Evolutionary conservation across 1,140 invertebrate genomes (phyloP).

Genomic region (Zaprionus gabonicus): DNA sequence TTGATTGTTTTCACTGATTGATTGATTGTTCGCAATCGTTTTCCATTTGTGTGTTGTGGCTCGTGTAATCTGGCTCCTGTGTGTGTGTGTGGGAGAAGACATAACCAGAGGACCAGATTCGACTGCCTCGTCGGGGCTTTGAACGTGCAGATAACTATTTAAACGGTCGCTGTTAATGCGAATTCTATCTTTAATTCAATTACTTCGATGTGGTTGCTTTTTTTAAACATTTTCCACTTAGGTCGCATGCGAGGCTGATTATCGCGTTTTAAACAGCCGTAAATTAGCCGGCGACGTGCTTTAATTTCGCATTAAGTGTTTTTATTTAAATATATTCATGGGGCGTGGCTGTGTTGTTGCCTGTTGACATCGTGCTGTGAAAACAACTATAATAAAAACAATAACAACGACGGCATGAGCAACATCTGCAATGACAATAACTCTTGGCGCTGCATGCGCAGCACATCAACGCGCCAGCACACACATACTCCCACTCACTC

Average conservation of each 20-base stretch:
- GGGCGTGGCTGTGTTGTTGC: slow-evolving; percentile 41
- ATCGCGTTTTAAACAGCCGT: slow-evolving; percentile 31
- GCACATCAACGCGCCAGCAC: slow-evolving; percentile 11
- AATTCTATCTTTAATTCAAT: slow-evolving; percentile 7
- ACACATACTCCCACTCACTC: slow-evolving; percentile 5
- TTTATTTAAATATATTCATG: slow-evolving; percentile 76
- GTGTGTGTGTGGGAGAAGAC: neutral
- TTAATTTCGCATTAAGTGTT: slow-evolving; percentile 36
- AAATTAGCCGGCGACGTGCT: slow-evolving; percentile 6
- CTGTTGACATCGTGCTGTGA: slow-evolving; percentile 65
- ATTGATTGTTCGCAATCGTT: slow-evolving; percentile 58
- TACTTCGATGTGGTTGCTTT: neutral
- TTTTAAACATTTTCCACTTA: neutral
- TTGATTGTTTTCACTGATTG: slow-evolving; percentile 74
- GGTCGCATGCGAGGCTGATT: neutral
- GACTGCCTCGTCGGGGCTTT: neutral
- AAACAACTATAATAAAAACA: slow-evolving; percentile 67
- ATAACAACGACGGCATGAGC: slow-evolving; percentile 63
- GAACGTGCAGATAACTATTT: neutral
- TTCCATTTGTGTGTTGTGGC: slow-evolving; percentile 20
- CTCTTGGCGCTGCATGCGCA: slow-evolving; percentile 59
- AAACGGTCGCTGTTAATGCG: neutral
- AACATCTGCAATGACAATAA: slow-evolving; percentile 77
- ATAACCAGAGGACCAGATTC: neutral
- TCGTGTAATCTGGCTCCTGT: neutral